Evolutionary conservation across 2,797 vertebrate genomes (phyloP).

Genomic region (Semotilus atromaculatus): DNA sequence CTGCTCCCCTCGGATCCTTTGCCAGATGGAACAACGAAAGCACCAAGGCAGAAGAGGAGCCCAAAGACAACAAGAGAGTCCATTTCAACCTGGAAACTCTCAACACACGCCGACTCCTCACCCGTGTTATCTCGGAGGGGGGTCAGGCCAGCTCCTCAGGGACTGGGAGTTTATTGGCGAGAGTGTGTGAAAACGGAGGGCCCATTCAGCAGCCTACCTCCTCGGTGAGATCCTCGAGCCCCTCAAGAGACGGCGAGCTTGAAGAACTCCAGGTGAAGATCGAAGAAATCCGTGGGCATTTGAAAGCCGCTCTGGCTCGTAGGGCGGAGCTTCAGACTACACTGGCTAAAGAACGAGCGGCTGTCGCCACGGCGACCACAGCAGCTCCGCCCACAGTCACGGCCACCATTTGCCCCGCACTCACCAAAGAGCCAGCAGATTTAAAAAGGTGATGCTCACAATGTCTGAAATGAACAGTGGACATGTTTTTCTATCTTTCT

Average conservation of each 20-base stretch:
- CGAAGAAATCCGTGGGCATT: constrained; percentile 77
- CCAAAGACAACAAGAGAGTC: constrained; percentile 77
- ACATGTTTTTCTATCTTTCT: constrained; percentile 43
- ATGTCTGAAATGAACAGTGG: not conserved
- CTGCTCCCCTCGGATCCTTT: constrained; percentile 55
- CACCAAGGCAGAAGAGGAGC: constrained; percentile 47
- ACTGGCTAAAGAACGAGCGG: constrained; percentile 66
- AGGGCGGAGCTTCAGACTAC: constrained; percentile 83
- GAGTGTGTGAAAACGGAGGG: constrained; percentile 74
- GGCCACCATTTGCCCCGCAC: constrained; percentile 61
- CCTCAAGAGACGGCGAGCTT: constrained; percentile 71
- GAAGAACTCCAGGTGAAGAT: constrained; percentile 84
- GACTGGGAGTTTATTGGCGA: constrained; percentile 27
- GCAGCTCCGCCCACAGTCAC: constrained; percentile 53
- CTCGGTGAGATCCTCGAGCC: not conserved
- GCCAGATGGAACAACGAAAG: constrained; percentile 76
- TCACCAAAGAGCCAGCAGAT: constrained; percentile 71
- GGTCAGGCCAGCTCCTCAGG: not conserved
- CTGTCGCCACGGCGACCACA: constrained; percentile 17
- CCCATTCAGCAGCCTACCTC: constrained; percentile 56
- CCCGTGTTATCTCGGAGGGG: constrained; percentile 53
- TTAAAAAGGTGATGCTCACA: constrained; percentile 74
- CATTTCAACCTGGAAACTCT: constrained; percentile 82
- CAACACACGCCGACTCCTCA: constrained; percentile 74
- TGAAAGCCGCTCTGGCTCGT: constrained; percentile 79